phyloP scores from a whole-genome alignment of 2,888 invertebrate genomes.

The Pseudococcus viburni region DNA sequence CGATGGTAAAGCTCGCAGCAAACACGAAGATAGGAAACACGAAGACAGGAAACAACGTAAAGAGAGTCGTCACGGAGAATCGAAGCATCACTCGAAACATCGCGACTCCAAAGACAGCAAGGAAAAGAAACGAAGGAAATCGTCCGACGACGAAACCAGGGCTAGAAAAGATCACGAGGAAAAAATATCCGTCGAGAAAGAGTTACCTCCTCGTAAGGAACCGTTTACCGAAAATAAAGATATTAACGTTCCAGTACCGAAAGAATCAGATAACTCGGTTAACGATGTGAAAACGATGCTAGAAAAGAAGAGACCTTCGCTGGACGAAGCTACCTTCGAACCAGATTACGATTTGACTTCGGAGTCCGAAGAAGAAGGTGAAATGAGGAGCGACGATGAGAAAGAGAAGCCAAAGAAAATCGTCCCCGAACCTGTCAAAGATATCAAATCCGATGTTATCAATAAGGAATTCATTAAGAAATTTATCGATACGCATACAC shows the following conservation, averaged over 20 bases:
- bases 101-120: slow-evolving; percentile 60
- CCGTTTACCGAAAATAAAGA: slow-evolving; percentile 28
- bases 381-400: not conserved
- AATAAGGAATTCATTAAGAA: slow-evolving; percentile 66
- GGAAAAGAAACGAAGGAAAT: slow-evolving; percentile 67
- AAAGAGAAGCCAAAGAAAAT: not conserved
- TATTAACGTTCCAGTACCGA: slow-evolving; percentile 68
- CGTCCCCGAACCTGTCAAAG: slow-evolving; percentile 8
- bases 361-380: slow-evolving; percentile 62
- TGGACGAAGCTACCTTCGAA: slow-evolving; percentile 80
- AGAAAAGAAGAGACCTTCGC: slow-evolving; percentile 78
- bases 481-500: slow-evolving; percentile 56
- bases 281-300: slow-evolving; percentile 70
- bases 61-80: slow-evolving; percentile 65
- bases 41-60: slow-evolving; percentile 66
- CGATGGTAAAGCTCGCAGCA: not conserved
- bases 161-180: slow-evolving; percentile 69
- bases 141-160: slow-evolving; percentile 68
- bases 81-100: slow-evolving; percentile 55
- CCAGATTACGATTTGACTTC: slow-evolving; percentile 78
- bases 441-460: slow-evolving; percentile 62
- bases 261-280: slow-evolving; percentile 70
- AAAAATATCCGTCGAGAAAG: slow-evolving; percentile 68
- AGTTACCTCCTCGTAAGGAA: slow-evolving; percentile 37
- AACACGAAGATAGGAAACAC: slow-evolving; percentile 67